Conservation (phyloP, 2,888 invertebrate genomes). For the Proisotoma minuta region DNA sequence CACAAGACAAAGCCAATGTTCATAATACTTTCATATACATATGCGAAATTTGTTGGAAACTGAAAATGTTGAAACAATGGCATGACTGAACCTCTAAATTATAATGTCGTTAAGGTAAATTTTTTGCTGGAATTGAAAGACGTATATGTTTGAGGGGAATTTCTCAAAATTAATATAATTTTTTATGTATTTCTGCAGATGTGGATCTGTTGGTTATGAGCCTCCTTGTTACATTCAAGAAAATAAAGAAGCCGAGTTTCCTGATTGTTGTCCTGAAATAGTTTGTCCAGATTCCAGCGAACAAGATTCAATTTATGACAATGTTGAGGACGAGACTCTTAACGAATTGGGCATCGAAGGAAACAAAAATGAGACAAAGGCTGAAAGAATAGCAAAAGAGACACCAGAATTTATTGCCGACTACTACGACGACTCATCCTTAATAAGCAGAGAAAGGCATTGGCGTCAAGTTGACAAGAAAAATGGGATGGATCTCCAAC, state of each 20-base stretch:
- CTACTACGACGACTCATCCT: neutral
- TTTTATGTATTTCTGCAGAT: conserved; percentile 33
- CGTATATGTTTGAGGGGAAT: too few species aligned
- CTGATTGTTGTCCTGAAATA: conserved; percentile 43
- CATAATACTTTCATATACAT: neutral
- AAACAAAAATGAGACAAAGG: conserved; percentile 1
- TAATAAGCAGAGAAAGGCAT: neutral
- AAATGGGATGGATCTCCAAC: neutral
- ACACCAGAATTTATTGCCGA: too few species aligned
- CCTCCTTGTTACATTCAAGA: conserved; percentile 43
- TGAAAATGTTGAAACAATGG: neutral
- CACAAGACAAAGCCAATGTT: neutral
- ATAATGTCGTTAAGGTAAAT: neutral
- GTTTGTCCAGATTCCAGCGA: conserved; percentile 41
- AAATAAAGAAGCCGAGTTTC: conserved; percentile 35
- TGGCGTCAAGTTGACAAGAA: neutral
- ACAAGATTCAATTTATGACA: conserved; percentile 11
- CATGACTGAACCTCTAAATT: conserved; percentile 5
- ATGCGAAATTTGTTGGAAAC: neutral
- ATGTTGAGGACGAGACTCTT: conserved; percentile 15
- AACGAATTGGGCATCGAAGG: conserved; percentile 10
- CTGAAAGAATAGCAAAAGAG: neutral
- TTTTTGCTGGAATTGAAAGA: neutral
- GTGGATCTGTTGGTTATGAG: conserved; percentile 37
- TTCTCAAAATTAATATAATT: conserved; percentile 11